Evolutionary conservation across 2,113 vertebrate genomes (phyloP).

Genomic region (Crotalus horridus): DNA sequence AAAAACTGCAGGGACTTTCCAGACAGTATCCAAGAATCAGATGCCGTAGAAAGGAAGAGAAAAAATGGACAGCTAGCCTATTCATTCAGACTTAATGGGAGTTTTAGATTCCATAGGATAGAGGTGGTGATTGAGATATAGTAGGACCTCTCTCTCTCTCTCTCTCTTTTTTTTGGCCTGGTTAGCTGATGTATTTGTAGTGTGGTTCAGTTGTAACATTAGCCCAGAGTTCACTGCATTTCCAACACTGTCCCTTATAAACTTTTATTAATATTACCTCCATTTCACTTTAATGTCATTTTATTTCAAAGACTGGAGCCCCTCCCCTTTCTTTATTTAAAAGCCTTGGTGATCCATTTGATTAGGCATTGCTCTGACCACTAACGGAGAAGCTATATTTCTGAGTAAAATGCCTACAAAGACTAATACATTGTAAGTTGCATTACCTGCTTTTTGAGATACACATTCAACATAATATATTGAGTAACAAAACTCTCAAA

Average conservation of each 20-base stretch:
- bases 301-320: neutral
- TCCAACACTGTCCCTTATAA: neutral
- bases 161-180: neutral
- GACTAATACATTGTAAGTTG: neutral
- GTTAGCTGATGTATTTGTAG: neutral
- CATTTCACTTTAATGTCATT: neutral
- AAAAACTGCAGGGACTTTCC: neutral
- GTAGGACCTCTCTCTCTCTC: neutral
- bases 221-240: neutral
- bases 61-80: neutral
- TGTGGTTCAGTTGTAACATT: neutral
- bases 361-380: neutral
- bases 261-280: neutral
- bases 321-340: neutral
- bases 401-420: neutral
- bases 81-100: neutral
- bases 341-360: neutral
- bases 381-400: neutral
- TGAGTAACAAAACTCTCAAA: neutral
- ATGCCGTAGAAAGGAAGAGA: neutral
- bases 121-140: neutral
- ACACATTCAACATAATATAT: neutral
- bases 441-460: neutral
- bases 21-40: neutral
- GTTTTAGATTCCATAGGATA: neutral